Evolutionary conservation across 2,113 vertebrate species (phyloP).

Genomic region (Taurulus bubalis): DNA sequence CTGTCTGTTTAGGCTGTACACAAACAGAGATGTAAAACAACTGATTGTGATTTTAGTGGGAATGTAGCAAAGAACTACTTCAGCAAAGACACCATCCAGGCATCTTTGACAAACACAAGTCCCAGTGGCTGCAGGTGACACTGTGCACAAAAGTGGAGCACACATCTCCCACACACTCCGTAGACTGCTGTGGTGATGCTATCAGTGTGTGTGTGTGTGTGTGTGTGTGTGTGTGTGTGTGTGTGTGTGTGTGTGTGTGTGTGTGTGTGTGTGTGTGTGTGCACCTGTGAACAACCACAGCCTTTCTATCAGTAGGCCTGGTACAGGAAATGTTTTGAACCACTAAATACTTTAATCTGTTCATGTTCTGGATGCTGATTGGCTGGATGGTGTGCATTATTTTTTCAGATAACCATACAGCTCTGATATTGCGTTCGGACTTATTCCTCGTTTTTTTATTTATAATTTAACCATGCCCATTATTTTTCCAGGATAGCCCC

Average conservation of each 20-base stretch:
- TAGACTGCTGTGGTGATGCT: constrained; percentile 16
- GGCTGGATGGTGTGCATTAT: background rate
- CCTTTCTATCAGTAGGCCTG: constrained; percentile 7
- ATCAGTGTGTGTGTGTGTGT: constrained; percentile 13
- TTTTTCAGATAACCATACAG: constrained; percentile 12
- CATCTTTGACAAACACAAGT: constrained; percentile 26
- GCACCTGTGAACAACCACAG: constrained; percentile 62
- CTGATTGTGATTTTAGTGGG: background rate
- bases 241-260: background rate
- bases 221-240: background rate
- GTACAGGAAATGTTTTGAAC: constrained; percentile 49
- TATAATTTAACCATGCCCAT: background rate
- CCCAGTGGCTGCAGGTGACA: constrained; percentile 30
- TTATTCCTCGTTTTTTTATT: background rate
- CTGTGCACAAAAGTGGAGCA: constrained; percentile 41
- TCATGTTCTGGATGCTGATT: constrained; percentile 31
- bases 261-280: constrained; percentile 9
- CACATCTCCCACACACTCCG: constrained; percentile 25
- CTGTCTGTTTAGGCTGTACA: background rate
- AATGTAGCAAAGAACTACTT: background rate
- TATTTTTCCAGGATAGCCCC: background rate
- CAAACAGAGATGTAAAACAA: background rate
- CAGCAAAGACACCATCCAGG: constrained; percentile 27
- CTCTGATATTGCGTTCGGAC: background rate
- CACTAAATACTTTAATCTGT: constrained; percentile 5